Conservation (phyloP, 2,797 vertebrate species). For the Diglossa cyanea region DNA sequence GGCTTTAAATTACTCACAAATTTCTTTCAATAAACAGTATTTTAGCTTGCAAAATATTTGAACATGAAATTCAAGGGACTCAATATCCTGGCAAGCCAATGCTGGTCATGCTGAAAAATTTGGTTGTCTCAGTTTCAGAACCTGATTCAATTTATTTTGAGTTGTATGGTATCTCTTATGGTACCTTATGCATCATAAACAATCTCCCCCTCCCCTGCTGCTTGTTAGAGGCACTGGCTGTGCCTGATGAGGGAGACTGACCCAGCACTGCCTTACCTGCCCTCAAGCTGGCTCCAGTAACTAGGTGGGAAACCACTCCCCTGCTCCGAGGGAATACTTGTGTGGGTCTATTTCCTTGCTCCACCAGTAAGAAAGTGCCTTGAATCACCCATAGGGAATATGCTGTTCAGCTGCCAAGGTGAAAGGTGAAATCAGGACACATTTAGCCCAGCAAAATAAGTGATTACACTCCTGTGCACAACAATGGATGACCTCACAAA, state of each 20-base stretch:
- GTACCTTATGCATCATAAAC: not conserved
- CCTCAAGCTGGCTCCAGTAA: not conserved
- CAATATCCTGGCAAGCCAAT: not conserved
- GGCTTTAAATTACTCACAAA: not conserved
- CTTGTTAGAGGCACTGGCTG: not conserved
- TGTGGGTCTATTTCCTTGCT: not conserved
- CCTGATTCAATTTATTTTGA: not conserved
- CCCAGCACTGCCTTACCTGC: not conserved
- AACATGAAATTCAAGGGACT: not conserved
- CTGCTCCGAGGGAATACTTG: not conserved
- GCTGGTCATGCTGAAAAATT: not conserved
- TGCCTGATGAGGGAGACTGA: not conserved
- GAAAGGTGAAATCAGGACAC: not conserved
- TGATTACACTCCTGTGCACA: not conserved
- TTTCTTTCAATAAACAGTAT: not conserved
- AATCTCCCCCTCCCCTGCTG: not conserved
- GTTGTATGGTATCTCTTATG: not conserved
- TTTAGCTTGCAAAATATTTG: not conserved
- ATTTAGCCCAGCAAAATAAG: not conserved
- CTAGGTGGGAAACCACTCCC: not conserved
- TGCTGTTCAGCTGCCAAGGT: not conserved
- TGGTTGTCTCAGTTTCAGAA: slow-evolving; percentile 1
- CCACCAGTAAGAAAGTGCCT: not conserved
- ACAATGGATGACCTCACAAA: not conserved
- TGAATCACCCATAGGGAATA: not conserved